Base-by-base conservation (phyloP, 2,888 invertebrate genomes). In the Meloe dianella region DNA sequence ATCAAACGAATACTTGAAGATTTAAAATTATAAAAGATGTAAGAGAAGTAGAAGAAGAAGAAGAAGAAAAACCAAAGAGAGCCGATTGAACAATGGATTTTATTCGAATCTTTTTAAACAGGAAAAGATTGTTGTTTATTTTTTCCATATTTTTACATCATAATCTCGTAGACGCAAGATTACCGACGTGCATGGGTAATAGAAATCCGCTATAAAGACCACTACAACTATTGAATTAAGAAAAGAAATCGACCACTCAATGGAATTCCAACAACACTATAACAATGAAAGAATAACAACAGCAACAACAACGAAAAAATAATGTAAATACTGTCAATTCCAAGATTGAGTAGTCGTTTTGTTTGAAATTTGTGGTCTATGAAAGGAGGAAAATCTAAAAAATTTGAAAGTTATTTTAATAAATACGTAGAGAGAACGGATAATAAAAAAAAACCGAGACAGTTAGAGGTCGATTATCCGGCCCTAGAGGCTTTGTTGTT, bases 111-210 rank as follows among this genome's bases (percentile, higher is more conserved):
- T 12, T 12, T 54, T 10, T 8, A 54, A 14, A 54, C 20, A 47
- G 47, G 8, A 47, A 38, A 38, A 14, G 14, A 20, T 10, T 20
- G 47, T 61, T 66, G 68, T 72, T 72, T 68, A 67, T 72, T 70
- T 70, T 64, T 59, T 67, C 60, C 64, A 70, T 70, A 70, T 68
- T 68, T 70, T 72, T 65, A 64, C 65, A 67, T 63, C 62, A 61
- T 72, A 72, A 72, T 70, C 72, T 68, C 61, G 65, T 61, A 71
- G 72, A 69, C 72, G 61, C 56, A 57, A 70, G 72, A 72, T 72
- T 72, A 72, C 41, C 64, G 60, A 56, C 70, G 54, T 54, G 12
- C 54, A 41, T 41, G 41, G 24, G n/a, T 24, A 24, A 24, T 54
- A 54, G 22, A 51, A 24, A 51, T 22, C 51, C 5, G 47, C 22